A percentile compares a stretch with the other conserved stretches of the same genome.
Conservation (phyloP, 2,888 invertebrate species). For the Phorcus lineatus region DNA sequence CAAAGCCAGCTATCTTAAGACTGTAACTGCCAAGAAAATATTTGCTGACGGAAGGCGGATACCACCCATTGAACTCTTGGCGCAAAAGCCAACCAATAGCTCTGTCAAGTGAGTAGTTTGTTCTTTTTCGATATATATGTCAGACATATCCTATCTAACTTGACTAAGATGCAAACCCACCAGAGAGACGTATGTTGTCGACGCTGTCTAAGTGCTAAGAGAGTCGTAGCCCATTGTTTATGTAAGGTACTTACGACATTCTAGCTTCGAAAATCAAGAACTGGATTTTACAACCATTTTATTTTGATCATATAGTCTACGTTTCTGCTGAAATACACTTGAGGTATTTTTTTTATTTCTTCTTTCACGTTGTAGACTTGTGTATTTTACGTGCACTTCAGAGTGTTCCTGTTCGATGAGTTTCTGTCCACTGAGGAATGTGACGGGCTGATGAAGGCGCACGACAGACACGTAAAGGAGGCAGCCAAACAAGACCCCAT, state of each 20-base stretch:
- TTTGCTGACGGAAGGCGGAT: constrained; percentile 67
- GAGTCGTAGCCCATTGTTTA: too few species aligned
- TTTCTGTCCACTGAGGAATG: constrained; percentile 70
- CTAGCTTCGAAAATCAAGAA: too few species aligned
- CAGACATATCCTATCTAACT: neutral
- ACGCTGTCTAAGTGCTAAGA: too few species aligned
- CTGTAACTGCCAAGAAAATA: constrained; percentile 63
- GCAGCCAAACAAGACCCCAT: constrained; percentile 56
- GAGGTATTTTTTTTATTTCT: too few species aligned
- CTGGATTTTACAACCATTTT: too few species aligned
- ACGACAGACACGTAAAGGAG: constrained; percentile 64
- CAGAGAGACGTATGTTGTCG: too few species aligned
- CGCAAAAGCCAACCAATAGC: constrained; percentile 67
- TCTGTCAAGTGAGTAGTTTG: constrained; percentile 56
- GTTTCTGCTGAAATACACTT: too few species aligned
- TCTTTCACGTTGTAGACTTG: neutral
- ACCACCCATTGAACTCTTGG: constrained; percentile 65
- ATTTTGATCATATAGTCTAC: too few species aligned
- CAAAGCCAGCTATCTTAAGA: constrained; percentile 55
- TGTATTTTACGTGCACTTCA: constrained; percentile 32
- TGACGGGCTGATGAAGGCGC: constrained; percentile 67
- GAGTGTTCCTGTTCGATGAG: constrained; percentile 69
- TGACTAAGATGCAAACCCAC: neutral
- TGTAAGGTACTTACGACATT: too few species aligned
- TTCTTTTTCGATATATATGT: too few species aligned